Percentiles rank a stretch among this genome's conserved stretches.
These are phyloP conservation scores for Neodon shergylaensis DNA, from an alignment of 2,113 vertebrate species.

Conservation along the genomic window DNA sequence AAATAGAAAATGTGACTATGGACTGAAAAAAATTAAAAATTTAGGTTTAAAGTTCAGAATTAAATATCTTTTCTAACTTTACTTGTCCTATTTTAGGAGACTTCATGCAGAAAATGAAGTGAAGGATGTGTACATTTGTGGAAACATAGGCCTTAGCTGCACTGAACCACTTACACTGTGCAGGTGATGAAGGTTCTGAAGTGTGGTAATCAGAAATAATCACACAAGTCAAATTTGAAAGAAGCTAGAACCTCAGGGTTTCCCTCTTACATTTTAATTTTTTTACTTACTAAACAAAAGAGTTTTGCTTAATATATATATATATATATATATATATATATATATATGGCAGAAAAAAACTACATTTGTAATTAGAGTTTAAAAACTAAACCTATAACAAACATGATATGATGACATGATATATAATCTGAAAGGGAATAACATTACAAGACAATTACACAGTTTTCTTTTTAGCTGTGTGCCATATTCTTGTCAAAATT, in stretches of 20 bases:
- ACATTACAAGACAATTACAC: background rate
- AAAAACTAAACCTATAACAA: background rate
- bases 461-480: background rate
- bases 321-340: no score
- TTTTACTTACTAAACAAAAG: background rate
- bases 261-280: background rate
- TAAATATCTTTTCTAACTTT: background rate
- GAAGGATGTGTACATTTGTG: background rate
- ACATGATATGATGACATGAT: background rate
- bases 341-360: background rate
- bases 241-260: background rate
- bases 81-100: background rate
- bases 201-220: background rate
- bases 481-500: background rate
- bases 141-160: background rate
- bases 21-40: constrained; percentile 27
- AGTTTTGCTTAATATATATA: background rate
- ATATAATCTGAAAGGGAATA: background rate
- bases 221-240: background rate
- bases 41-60: background rate
- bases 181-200: background rate
- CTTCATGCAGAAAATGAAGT: background rate
- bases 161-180: background rate
- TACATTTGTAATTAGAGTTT: background rate
- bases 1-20: background rate